Percentiles rank a stretch among this genome's conserved stretches.
These are phyloP conservation scores for Babylonia areolata DNA, from an alignment of 1,140 invertebrate species.

Conservation along the genomic window DNA sequence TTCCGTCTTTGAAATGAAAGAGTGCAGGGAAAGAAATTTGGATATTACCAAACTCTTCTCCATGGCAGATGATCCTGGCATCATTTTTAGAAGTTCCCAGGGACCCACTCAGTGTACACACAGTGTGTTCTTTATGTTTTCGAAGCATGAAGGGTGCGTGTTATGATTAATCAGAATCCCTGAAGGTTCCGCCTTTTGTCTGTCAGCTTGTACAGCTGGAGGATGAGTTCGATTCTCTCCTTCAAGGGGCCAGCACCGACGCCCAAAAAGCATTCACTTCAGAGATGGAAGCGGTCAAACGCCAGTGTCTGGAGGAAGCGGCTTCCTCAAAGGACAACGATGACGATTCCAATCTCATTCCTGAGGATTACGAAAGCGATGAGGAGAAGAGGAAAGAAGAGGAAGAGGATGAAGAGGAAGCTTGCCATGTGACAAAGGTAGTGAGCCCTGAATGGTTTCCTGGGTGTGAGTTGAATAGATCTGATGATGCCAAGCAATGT, in stretches of 20 bases:
- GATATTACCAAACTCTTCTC: too few relatives aligned
- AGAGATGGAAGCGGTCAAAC: slow-evolving; percentile 64
- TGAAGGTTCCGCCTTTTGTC: background rate
- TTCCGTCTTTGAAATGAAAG: too few relatives aligned
- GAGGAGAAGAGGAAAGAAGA: slow-evolving; percentile 74
- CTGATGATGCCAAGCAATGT: too few relatives aligned
- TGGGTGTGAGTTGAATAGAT: too few relatives aligned
- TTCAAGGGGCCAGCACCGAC: slow-evolving; percentile 67
- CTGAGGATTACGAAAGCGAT: slow-evolving; percentile 78
- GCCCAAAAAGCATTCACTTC: slow-evolving; percentile 67
- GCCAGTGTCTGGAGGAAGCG: background rate
- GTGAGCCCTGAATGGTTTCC: too few relatives aligned
- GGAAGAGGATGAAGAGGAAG: slow-evolving; percentile 72
- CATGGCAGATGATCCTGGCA: too few relatives aligned
- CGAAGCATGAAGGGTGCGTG: too few relatives aligned
- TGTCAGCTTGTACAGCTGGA: slow-evolving; percentile 63
- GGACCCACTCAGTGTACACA: too few relatives aligned
- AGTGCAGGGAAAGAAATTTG: too few relatives aligned
- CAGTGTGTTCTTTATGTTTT: too few relatives aligned
- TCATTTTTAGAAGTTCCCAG: too few relatives aligned
- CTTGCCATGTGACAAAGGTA: slow-evolving; percentile 75
- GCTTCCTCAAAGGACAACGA: slow-evolving; percentile 55
- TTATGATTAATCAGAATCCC: too few relatives aligned
- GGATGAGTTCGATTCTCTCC: slow-evolving; percentile 72
- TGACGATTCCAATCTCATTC: slow-evolving; percentile 75